Conservation (phyloP, 2,888 invertebrate species). For the Taphrorychus bicolor region DNA sequence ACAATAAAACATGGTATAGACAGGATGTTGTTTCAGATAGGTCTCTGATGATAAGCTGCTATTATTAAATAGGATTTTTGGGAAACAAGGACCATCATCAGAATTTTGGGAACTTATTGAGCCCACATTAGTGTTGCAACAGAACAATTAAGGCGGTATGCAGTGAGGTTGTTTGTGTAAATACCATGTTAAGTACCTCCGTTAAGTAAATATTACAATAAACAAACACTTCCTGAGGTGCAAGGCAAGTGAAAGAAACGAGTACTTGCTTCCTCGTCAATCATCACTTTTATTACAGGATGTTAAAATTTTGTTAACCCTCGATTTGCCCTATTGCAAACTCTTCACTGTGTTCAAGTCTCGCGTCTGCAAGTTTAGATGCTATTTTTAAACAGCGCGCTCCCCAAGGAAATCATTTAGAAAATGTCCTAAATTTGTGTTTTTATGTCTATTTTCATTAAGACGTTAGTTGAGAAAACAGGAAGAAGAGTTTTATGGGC, state of each 20-base stretch:
- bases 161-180: constrained; percentile 25
- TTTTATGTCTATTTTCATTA: constrained; percentile 35
- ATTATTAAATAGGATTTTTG: background rate
- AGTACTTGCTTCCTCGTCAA: constrained; percentile 17
- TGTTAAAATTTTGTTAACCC: constrained; percentile 5
- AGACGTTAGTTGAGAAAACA: constrained; percentile 27
- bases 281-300: constrained; percentile 19
- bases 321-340: too few species aligned
- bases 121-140: too few species aligned
- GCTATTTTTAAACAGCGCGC: constrained; percentile 11
- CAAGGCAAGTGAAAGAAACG: constrained; percentile 27
- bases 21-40: background rate
- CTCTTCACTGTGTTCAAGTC: too few species aligned
- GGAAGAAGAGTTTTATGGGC: constrained; percentile 16
- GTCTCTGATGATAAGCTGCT: background rate
- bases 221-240: constrained; percentile 37
- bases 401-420: constrained; percentile 21
- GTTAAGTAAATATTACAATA: constrained; percentile 36
- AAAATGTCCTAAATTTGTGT: constrained; percentile 36
- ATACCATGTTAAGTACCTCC: constrained; percentile 26
- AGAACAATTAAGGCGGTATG: too few species aligned
- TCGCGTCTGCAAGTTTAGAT: background rate
- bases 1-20: background rate
- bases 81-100: background rate
- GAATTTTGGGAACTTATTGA: too few species aligned